Evolutionary conservation across 2,888 invertebrate species (phyloP).

Genomic region (Monoplex corrugatus): DNA sequence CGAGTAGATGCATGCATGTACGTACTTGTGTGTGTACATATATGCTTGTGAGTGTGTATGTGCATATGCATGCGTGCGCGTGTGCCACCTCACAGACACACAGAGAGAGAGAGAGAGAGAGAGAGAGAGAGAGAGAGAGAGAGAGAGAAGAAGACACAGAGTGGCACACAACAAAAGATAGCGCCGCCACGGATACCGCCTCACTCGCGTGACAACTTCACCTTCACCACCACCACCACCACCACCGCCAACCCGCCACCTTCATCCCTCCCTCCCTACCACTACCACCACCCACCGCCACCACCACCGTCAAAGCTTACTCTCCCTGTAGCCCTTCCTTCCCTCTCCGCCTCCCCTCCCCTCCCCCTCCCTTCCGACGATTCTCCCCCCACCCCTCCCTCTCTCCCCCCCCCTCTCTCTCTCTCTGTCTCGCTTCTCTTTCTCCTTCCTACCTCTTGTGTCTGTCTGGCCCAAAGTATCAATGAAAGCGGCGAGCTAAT

Average conservation of each 20-base stretch:
- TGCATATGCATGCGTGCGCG: neutral
- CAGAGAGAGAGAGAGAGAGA: neutral
- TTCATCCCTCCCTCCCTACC: neutral
- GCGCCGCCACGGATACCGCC: constrained; percentile 26
- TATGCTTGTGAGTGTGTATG: neutral
- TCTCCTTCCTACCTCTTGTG: constrained; percentile 9
- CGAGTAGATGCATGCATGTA: neutral
- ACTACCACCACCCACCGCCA: neutral
- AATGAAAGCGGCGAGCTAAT: constrained; percentile 25
- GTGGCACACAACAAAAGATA: constrained; percentile 26
- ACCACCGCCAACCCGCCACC: neutral
- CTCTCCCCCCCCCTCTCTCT: neutral
- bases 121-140: constrained; percentile 11
- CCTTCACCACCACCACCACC: neutral
- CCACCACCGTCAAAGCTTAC: neutral
- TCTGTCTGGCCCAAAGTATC: neutral
- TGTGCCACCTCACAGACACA: neutral
- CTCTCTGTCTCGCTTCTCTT: neutral
- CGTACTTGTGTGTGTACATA: neutral
- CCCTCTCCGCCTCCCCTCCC: neutral
- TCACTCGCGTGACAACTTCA: constrained; percentile 30
- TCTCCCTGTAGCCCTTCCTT: neutral
- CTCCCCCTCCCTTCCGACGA: neutral
- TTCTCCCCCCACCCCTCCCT: neutral
- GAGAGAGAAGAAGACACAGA: constrained; percentile 34